Conservation (phyloP, 2,113 vertebrate genomes). For the Pelobates fuscus region DNA sequence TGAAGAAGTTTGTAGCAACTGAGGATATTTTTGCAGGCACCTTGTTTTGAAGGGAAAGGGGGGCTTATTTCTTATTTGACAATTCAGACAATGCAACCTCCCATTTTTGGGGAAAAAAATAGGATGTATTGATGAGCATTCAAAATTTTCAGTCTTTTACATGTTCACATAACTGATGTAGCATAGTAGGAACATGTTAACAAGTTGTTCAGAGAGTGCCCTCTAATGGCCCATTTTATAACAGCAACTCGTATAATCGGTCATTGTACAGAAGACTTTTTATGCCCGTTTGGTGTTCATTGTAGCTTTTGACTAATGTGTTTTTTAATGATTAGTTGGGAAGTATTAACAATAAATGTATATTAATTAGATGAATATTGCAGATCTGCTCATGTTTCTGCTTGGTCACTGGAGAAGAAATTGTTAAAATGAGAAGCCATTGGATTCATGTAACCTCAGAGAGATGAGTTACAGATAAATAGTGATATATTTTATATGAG, state of each 20-base stretch:
- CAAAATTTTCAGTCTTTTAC: slow-evolving; percentile 16
- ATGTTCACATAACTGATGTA: slow-evolving; percentile 1
- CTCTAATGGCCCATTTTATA: background rate
- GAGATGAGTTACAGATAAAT: too few species aligned
- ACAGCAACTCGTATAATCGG: background rate
- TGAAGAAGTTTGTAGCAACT: slow-evolving; percentile 21
- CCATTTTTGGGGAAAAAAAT: slow-evolving; percentile 17
- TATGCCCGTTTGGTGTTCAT: too few species aligned
- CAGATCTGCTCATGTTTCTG: too few species aligned
- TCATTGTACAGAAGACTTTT: too few species aligned
- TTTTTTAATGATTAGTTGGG: too few species aligned
- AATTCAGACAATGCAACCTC: slow-evolving; percentile 36
- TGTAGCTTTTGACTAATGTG: too few species aligned
- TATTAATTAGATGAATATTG: too few species aligned
- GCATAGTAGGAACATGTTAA: background rate
- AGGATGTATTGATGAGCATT: slow-evolving; percentile 29
- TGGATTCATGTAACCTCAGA: too few species aligned
- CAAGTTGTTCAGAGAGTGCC: background rate
- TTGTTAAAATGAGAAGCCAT: too few species aligned
- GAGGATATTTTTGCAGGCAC: slow-evolving; percentile 16
- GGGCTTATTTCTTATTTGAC: slow-evolving; percentile 41
- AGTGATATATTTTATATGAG: too few species aligned
- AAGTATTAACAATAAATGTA: too few species aligned
- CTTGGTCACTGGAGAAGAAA: too few species aligned
- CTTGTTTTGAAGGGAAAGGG: slow-evolving; percentile 23